A percentile compares a stretch with the other conserved stretches of the same genome.
These are phyloP conservation scores for Psittacula cyanocephala DNA, from an alignment of 2,113 vertebrate species.

Conservation along the genomic window DNA sequence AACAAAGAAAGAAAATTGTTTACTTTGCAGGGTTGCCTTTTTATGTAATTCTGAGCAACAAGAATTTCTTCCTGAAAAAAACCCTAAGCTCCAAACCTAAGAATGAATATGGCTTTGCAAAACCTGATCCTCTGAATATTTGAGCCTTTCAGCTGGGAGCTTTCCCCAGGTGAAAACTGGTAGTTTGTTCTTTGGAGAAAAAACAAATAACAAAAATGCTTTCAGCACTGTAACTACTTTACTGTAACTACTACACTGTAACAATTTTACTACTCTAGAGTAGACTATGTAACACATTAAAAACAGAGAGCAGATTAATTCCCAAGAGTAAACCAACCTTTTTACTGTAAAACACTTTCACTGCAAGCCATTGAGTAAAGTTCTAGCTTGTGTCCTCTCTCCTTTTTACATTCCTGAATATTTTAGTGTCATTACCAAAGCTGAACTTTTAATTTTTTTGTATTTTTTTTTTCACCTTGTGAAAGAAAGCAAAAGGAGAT, in stretches of 20 bases:
- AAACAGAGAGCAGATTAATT: conserved; percentile 43
- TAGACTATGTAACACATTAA: conserved; percentile 59
- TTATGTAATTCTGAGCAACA: neutral
- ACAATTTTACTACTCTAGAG: conserved; percentile 24
- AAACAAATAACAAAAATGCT: conserved; percentile 64
- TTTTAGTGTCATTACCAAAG: conserved; percentile 52
- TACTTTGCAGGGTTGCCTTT: neutral
- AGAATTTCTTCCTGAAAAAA: neutral
- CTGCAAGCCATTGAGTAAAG: conserved; percentile 26
- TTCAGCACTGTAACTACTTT: conserved; percentile 46
- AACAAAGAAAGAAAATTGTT: neutral
- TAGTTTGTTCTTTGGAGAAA: conserved; percentile 65
- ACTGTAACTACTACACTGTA: too few species aligned
- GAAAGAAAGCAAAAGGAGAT: conserved; percentile 6
- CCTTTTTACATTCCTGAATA: conserved; percentile 50
- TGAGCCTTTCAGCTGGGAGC: conserved; percentile 3
- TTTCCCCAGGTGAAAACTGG: conserved; percentile 41
- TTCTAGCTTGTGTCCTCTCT: neutral
- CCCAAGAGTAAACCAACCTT: conserved; percentile 62
- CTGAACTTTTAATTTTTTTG: conserved; percentile 27
- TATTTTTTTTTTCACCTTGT: conserved; percentile 3
- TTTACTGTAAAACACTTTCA: conserved; percentile 65
- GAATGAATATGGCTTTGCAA: neutral
- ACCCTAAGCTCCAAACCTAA: neutral
- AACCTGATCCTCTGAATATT: neutral